Base-by-base conservation (phyloP, 2,113 vertebrate species). In the Puntigrus tetrazona region DNA sequence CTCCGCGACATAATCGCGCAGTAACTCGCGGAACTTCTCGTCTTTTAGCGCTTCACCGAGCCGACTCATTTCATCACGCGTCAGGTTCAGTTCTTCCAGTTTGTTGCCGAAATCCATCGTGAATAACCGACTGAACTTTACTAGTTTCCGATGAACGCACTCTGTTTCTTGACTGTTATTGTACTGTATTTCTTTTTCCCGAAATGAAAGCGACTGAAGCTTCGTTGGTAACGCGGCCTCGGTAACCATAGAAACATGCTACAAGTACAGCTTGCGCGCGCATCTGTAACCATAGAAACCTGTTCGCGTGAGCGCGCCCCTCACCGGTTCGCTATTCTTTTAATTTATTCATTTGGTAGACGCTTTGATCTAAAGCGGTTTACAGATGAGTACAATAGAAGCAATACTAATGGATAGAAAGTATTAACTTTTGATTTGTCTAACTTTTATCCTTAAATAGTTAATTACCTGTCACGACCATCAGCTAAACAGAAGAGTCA, bases 1-100 rank as follows among this genome's bases (percentile, higher is more conserved):
- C 81, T 99, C 97, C 11, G 94, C 84, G 0, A 93, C 94, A 79
- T 96, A 99, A 1, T 98, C 94, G 0, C 81, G 85, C 82, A 99
- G 91, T 78, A 99, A 88, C 36, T 70, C 85, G 10, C 91, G 91
- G 89, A 99, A 99, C 3, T 89, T 92, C 1, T 96, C 87, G 55
- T 98, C 95, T 86, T 94, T 94, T 59, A 99, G 95, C 16, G 97
- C 98, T 0, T 87, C 84, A 0, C 74, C 88, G 25, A 98, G 91
- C 38, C 92, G 89, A 63, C 92, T 89, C 0, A 94, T 88, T 87
- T 99, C 98, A 0, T 97, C 97, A 18, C 83, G 80, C 14, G 93
- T 96, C 83, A 98, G 88, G 9, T 96, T 92, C 18, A 98, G 89
- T 1, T 96, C 94, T 20, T 95, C 93, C 4, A 94, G 90, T n/a